Conservation (phyloP, 2,888 invertebrate genomes). For the Macropis europaea region DNA sequence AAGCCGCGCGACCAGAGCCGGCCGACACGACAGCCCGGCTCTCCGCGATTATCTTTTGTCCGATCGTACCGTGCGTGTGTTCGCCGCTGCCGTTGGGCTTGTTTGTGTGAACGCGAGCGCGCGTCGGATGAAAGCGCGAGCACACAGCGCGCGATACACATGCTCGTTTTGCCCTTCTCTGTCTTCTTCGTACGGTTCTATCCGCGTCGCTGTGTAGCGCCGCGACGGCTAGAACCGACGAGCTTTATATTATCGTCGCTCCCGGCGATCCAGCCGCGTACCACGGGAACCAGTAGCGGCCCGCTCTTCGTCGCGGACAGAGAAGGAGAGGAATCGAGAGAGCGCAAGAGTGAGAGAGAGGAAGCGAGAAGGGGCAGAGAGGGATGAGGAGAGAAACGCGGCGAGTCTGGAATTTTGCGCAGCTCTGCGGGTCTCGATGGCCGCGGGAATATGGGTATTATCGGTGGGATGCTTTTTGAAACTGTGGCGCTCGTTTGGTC, state of each 20-base stretch:
- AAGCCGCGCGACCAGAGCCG: constrained; percentile 25
- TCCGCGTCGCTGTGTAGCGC: constrained; percentile 30
- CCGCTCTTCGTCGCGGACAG: constrained; percentile 1
- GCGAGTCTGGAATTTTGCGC: constrained; percentile 53
- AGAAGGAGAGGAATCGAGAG: background rate
- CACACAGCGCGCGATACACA: background rate
- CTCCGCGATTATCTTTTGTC: constrained; percentile 62
- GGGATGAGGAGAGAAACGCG: constrained; percentile 5
- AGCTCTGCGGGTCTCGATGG: constrained; percentile 48
- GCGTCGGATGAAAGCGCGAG: constrained; percentile 33
- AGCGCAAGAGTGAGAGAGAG: background rate
- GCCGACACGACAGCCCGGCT: constrained; percentile 39
- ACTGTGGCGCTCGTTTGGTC: constrained; percentile 35
- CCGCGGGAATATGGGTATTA: constrained; percentile 52
- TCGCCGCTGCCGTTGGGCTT: background rate
- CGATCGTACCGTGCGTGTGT: constrained; percentile 46
- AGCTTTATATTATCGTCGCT: constrained; percentile 55
- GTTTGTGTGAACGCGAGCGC: background rate
- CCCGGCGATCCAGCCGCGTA: constrained; percentile 49
- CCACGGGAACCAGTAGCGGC: constrained; percentile 38
- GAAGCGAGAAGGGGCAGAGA: background rate
- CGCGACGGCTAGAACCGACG: constrained; percentile 49
- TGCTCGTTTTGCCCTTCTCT: constrained; percentile 14
- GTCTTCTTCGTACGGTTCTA: background rate
- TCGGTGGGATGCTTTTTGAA: constrained; percentile 49